Conservation (phyloP, 2,888 invertebrate species). For the Plutella xylostella region DNA sequence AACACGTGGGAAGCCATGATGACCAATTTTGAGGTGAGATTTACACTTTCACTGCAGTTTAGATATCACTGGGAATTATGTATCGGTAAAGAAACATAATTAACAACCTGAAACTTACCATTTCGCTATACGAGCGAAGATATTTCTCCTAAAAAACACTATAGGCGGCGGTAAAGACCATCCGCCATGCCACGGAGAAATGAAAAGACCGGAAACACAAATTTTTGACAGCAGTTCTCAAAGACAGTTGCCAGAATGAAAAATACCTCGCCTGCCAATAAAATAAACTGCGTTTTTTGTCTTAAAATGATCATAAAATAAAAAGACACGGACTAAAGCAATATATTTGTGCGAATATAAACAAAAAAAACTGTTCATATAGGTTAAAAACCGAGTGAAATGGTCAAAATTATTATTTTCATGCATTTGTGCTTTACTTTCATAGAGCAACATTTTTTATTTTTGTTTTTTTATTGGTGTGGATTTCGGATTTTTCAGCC, state of each 20-base stretch:
- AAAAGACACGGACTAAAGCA: no score
- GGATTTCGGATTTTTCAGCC: no score
- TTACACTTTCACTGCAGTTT: conserved; percentile 5
- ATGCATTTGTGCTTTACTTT: conserved; percentile 2
- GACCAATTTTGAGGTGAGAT: not conserved
- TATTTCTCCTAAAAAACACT: conserved; percentile 59
- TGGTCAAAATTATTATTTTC: no score
- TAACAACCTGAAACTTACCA: conserved; percentile 27
- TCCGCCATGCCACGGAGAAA: conserved; percentile 70
- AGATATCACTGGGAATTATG: not conserved
- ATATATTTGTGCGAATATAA: not conserved
- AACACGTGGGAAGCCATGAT: conserved; percentile 26
- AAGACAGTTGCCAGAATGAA: conserved; percentile 38
- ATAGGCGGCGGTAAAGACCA: conserved; percentile 55
- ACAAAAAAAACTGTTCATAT: not conserved
- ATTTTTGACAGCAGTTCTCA: conserved; percentile 36
- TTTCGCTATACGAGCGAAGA: conserved; percentile 62
- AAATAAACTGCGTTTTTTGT: no score
- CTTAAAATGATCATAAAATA: no score
- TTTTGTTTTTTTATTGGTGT: no score
- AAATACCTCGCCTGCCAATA: conserved; percentile 13
- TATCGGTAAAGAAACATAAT: no score
- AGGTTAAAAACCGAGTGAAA: not conserved
- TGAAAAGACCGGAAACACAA: conserved; percentile 62
- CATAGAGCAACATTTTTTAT: not conserved